Base-by-base conservation (phyloP, 2,888 invertebrate species). In the Cheilosia grossa region DNA sequence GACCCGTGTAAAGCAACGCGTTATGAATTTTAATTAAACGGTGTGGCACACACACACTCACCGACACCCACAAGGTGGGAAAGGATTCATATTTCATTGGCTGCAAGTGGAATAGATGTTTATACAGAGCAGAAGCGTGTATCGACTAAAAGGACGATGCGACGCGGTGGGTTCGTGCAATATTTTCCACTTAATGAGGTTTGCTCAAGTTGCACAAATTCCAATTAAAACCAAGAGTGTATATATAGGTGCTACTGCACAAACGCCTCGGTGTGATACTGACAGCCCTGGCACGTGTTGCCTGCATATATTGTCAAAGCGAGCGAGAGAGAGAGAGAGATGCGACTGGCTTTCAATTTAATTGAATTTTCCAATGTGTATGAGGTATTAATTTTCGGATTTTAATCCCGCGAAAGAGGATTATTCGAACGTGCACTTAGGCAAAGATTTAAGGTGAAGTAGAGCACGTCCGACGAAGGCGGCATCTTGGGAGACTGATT, bases 181-280 rank as follows among this genome's bases (percentile, higher is more conserved):
- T 64, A 69, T 59, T 83, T 69, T 74, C 58, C 74, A 64, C 64
- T 74, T 75, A 80, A 83, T 80, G 74, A 83, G 79, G 74, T 74
- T 74, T 74, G 49, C 64, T 83, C 40, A 83, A 83, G 83, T 74
- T 74, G 64, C 74, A 64, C 64, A 70, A 49, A 53, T 66, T 83
- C 74, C 64, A 83, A 83, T 83, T 83, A 75, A 77, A 44, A 47
- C 21, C 47, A 44, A 54, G 64, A 59, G n/a, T 42, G 19, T 37
- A 30, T 17, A 13, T 4, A 30, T 30, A 2, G 73, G 15, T 51
- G 19, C 33, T 40, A 40, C 30, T 37, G 37, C 44, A 42, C 30
- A 33, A 51, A 58, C 17, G 30, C 10, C 7, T 30, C 47, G 56
- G 49, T 47, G 44, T 27, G 10, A 10, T 42, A 42, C 44, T 54